Conservation (phyloP, 64 coral and sea anemone genomes). For the Porites australiensis region DNA sequence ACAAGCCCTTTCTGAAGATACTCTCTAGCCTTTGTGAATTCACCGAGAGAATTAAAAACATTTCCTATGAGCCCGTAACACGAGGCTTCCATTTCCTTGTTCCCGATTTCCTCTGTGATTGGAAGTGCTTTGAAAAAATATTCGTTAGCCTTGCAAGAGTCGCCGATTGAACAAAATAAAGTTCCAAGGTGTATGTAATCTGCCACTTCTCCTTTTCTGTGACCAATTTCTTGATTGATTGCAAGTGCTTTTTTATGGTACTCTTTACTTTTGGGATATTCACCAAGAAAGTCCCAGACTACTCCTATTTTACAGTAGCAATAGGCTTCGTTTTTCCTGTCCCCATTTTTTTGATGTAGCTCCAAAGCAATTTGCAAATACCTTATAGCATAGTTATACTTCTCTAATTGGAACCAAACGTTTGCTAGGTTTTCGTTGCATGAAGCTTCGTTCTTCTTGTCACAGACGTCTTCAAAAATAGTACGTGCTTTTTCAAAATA, state of each 20-base stretch:
- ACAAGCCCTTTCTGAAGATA: background rate
- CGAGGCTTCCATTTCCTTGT: background rate
- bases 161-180: background rate
- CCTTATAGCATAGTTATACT: background rate
- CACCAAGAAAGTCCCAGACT: background rate
- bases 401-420: background rate
- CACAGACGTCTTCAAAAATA: background rate
- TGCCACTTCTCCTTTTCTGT: too few species aligned
- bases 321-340: background rate
- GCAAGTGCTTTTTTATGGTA: too few species aligned
- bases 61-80: slow-evolving; percentile 2
- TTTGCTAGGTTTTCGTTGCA: slow-evolving; percentile 12
- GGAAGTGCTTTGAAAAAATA: background rate
- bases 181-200: too few species aligned
- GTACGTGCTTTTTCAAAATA: background rate
- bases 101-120: background rate
- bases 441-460: background rate
- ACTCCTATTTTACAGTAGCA: background rate
- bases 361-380: background rate
- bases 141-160: background rate
- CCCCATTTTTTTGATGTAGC: background rate
- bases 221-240: background rate
- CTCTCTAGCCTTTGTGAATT: background rate
- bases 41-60: background rate
- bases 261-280: background rate